Percentiles rank a stretch among this genome's conserved stretches.
Conservation (phyloP, 2,888 invertebrate genomes). For the Pyrrhosoma nymphula region DNA sequence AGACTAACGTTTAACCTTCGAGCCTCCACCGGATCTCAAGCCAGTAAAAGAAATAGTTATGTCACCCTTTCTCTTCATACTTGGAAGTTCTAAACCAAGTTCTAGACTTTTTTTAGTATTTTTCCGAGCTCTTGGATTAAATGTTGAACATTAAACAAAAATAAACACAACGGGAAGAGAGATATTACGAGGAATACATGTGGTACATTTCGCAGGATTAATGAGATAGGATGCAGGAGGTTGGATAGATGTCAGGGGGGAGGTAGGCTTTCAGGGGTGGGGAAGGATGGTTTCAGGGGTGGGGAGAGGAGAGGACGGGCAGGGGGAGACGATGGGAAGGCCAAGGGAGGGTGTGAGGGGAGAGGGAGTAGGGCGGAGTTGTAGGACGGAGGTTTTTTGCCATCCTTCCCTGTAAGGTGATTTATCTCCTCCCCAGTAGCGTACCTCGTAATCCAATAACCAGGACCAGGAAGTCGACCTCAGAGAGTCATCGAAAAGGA, state of each 20-base stretch:
- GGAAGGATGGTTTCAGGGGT: neutral
- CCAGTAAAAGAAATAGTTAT: too few species aligned
- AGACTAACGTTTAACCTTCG: too few species aligned
- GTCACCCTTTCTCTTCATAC: too few species aligned
- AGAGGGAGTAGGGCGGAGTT: neutral
- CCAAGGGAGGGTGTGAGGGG: neutral
- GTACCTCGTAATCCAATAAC: slow-evolving; percentile 63
- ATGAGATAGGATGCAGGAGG: neutral
- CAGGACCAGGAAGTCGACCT: slow-evolving; percentile 66
- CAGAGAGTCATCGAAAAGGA: slow-evolving; percentile 56
- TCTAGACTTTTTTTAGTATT: too few species aligned
- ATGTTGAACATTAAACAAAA: neutral
- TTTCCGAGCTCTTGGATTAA: too few species aligned
- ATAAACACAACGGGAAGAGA: neutral
- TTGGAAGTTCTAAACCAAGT: too few species aligned
- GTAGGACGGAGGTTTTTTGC: slow-evolving; percentile 38
- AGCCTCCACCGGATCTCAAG: too few species aligned
- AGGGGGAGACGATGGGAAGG: neutral
- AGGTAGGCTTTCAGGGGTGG: neutral
- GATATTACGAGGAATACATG: neutral
- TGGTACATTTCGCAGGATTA: neutral
- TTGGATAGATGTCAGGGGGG: neutral
- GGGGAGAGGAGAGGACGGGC: neutral
- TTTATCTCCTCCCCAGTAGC: slow-evolving; percentile 57
- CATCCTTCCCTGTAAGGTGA: slow-evolving; percentile 40